A percentile compares a stretch with the other conserved stretches of the same genome.
phyloP scores from a whole-genome alignment of 2,888 invertebrate genomes.

The Griposia aprilina region DNA sequence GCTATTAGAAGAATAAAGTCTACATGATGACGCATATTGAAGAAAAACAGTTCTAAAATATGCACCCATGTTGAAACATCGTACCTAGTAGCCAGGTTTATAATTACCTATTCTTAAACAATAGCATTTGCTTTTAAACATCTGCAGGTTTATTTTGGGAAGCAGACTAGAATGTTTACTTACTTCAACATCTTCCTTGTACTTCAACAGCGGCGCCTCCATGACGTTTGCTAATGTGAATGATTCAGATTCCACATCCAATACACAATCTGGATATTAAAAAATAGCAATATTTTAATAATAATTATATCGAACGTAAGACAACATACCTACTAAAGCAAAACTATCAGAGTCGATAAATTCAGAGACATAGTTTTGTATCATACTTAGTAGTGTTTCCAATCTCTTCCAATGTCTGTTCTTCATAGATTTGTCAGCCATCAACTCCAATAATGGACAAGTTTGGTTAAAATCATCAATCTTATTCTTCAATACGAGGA shows the following conservation, averaged over 20 bases:
- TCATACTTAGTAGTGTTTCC: slow-evolving; percentile 78
- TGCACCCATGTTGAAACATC: neutral
- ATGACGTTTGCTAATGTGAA: slow-evolving; percentile 95
- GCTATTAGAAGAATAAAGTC: neutral
- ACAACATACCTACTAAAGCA: neutral
- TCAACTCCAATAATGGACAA: slow-evolving; percentile 95
- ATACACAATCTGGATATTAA: slow-evolving; percentile 88
- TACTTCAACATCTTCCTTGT: slow-evolving; percentile 97
- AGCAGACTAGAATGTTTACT: slow-evolving; percentile 15
- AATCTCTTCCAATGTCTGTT: slow-evolving; percentile 94
- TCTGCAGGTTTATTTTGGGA: neutral
- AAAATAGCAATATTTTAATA: neutral
- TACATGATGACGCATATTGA: neutral
- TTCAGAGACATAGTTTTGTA: neutral
- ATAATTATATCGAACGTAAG: neutral
- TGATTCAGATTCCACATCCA: slow-evolving; percentile 94
- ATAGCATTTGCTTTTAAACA: neutral
- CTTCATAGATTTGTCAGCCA: slow-evolving; percentile 97
- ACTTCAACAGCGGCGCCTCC: slow-evolving; percentile 95
- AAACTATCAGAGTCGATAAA: neutral
- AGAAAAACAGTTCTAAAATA: neutral
- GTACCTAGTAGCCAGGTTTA: neutral
- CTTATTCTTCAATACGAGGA: slow-evolving; percentile 95
- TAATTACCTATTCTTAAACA: neutral
- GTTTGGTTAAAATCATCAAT: slow-evolving; percentile 97